These are phyloP conservation scores for Ormia ochracea DNA, from an alignment of 2,888 invertebrate species.

Conservation along the genomic window DNA sequence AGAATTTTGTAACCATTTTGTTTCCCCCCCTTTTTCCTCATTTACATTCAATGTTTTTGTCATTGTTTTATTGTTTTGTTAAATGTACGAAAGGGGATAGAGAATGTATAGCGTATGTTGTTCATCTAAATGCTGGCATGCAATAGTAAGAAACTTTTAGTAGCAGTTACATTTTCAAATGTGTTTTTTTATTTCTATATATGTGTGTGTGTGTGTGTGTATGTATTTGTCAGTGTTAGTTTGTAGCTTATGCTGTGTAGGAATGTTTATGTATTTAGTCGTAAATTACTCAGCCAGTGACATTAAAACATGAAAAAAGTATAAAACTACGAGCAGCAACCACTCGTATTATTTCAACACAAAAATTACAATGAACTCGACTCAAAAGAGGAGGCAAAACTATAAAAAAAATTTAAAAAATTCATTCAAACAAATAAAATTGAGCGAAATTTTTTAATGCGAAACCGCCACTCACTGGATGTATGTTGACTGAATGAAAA, in stretches of 20 bases:
- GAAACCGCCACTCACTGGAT: conserved; percentile 9
- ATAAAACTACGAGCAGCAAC: background rate
- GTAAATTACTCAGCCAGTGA: conserved; percentile 58
- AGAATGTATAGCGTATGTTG: background rate
- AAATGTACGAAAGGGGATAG: background rate
- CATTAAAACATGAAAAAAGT: conserved; percentile 31
- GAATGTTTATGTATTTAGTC: conserved; percentile 47
- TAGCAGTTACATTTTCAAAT: conserved; percentile 33
- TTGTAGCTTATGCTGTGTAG: conserved; percentile 20
- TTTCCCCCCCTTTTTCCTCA: background rate
- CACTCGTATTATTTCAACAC: background rate
- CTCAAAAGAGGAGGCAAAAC: background rate
- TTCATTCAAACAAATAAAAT: conserved; percentile 6
- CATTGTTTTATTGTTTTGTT: conserved; percentile 49
- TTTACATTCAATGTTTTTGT: conserved; percentile 37
- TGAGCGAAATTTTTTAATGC: conserved; percentile 12
- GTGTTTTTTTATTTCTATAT: background rate
- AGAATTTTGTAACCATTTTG: background rate
- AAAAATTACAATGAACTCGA: conserved; percentile 27
- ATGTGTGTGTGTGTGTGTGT: background rate
- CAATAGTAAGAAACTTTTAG: conserved; percentile 8
- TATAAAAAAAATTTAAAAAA: background rate
- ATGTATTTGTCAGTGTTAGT: conserved; percentile 3
- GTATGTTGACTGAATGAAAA: background rate
- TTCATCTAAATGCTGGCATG: background rate